Evolutionary conservation across 2,113 vertebrate genomes (phyloP).

Genomic region (Hipposideros armiger): DNA sequence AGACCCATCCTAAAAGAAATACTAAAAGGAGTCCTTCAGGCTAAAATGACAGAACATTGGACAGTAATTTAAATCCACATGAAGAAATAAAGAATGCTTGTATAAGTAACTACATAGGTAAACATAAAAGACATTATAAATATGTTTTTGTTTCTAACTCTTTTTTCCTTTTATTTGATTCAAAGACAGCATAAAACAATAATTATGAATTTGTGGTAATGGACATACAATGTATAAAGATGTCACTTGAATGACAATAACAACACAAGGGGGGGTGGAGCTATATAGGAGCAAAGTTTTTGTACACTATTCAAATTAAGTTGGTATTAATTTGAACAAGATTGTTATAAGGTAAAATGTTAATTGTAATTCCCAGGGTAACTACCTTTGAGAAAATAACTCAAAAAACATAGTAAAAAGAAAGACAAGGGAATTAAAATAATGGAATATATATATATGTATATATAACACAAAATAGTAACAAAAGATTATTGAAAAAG

Average conservation of each 20-base stretch:
- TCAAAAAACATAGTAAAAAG: background rate
- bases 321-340: background rate
- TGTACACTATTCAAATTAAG: background rate
- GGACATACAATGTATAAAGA: background rate
- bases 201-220: background rate
- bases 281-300: background rate
- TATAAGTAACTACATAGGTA: background rate
- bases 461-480: background rate
- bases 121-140: background rate
- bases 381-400: background rate
- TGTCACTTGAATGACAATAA: background rate
- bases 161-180: background rate
- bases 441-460: background rate
- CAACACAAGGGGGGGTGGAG: background rate
- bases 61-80: background rate
- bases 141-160: background rate
- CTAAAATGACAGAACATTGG: background rate
- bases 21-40: background rate
- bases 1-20: background rate
- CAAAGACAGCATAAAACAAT: background rate
- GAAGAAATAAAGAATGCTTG: background rate
- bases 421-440: background rate
- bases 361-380: background rate
- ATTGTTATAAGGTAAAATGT: background rate
- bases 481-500: background rate